These are phyloP conservation scores for Tauraco hartlaubi DNA, from an alignment of 2,797 vertebrate species.

Conservation along the genomic window DNA sequence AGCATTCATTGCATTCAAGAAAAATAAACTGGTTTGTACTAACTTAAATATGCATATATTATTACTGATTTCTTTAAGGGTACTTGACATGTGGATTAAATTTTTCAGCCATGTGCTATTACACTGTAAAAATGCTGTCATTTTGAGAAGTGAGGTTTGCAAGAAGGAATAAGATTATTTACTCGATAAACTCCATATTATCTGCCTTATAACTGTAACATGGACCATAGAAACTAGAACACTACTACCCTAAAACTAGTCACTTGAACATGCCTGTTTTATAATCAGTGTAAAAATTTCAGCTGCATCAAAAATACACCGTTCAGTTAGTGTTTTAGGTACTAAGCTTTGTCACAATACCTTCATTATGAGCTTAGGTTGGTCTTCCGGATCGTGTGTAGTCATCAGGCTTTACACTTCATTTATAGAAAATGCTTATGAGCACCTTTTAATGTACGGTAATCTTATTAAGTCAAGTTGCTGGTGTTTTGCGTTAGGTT, in stretches of 20 bases:
- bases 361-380: constrained; percentile 67
- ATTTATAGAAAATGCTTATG: constrained; percentile 83
- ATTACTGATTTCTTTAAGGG: background rate
- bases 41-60: background rate
- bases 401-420: constrained; percentile 82
- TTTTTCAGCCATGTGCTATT: background rate
- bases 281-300: background rate
- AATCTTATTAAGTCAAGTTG: constrained; percentile 76
- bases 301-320: background rate
- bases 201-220: background rate
- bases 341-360: constrained; percentile 26
- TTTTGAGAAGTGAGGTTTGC: background rate
- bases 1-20: background rate
- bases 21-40: background rate
- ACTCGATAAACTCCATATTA: background rate
- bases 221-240: background rate
- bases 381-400: constrained; percentile 58
- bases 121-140: background rate
- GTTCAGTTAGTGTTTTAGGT: background rate
- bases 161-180: background rate
- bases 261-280: background rate
- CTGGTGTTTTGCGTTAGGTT: background rate
- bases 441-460: constrained; percentile 72
- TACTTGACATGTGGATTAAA: background rate
- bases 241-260: background rate